Conservation (phyloP, 2,113 vertebrate species). For the Cinclus cinclus region DNA sequence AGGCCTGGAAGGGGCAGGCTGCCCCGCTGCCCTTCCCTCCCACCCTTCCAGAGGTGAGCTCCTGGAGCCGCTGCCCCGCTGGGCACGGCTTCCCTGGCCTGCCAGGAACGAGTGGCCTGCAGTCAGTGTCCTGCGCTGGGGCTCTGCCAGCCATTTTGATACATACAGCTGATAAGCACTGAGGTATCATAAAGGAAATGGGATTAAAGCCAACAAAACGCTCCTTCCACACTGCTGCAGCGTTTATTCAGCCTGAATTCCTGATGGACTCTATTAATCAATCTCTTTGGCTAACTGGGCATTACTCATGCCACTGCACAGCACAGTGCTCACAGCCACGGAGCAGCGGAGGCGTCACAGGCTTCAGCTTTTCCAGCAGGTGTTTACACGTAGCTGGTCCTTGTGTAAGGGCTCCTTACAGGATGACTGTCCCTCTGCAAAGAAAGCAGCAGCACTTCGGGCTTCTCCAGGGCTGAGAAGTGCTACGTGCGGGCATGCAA, state of each 20-base stretch:
- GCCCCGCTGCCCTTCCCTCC: background rate
- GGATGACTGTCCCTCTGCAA: background rate
- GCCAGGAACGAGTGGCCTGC: background rate
- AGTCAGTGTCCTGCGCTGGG: background rate
- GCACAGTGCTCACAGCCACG: background rate
- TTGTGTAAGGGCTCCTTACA: background rate
- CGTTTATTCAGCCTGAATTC: constrained; percentile 5
- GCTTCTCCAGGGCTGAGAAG: background rate
- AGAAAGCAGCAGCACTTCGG: background rate
- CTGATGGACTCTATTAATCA: background rate
- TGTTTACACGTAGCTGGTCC: background rate
- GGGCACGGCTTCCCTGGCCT: background rate
- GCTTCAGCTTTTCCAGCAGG: background rate
- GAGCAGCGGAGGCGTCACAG: background rate
- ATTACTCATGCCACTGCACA: background rate
- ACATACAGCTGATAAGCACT: background rate
- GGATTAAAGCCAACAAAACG: background rate
- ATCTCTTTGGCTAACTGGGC: constrained; percentile 31
- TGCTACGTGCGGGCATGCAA: background rate
- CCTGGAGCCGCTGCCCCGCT: background rate
- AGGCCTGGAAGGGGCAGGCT: background rate
- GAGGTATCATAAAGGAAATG: background rate
- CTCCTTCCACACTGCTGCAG: constrained; percentile 11
- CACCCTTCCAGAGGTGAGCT: background rate
- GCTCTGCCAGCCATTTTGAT: constrained; percentile 25